These are phyloP conservation scores for Drepana arcuata DNA, from an alignment of 1,140 invertebrate genomes.

Conservation along the genomic window DNA sequence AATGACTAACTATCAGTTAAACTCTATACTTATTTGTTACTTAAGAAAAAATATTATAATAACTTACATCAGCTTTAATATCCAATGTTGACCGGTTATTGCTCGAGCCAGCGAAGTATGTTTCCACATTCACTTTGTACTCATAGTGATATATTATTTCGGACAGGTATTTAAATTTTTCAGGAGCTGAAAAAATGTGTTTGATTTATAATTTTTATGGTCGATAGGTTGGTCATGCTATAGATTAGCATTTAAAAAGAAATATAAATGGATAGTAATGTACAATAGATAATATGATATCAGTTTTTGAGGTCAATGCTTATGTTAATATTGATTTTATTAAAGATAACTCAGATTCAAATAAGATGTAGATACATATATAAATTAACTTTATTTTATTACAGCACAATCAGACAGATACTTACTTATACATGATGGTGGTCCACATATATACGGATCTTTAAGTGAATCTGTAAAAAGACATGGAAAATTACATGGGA, in stretches of 20 bases:
- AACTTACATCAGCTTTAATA: conserved; percentile 70
- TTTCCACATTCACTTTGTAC: conserved; percentile 76
- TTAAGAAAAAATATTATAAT: too few species aligned
- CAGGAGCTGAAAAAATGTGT: conserved; percentile 50
- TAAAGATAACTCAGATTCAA: not conserved
- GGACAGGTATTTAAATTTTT: conserved; percentile 76
- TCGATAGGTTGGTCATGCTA: not conserved
- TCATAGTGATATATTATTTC: conserved; percentile 75
- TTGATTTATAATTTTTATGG: not conserved
- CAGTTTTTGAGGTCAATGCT: not conserved
- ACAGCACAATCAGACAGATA: too few species aligned
- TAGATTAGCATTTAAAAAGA: not conserved
- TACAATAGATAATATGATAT: not conserved
- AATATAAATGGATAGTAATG: not conserved
- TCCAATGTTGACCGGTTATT: conserved; percentile 77
- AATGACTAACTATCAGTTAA: too few species aligned
- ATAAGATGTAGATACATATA: not conserved
- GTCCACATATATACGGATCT: conserved; percentile 77
- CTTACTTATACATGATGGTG: conserved; percentile 74
- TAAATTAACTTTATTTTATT: too few species aligned
- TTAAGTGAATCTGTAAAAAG: conserved; percentile 75
- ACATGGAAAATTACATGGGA: not conserved
- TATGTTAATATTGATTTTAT: not conserved
- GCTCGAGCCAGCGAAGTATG: conserved; percentile 78
- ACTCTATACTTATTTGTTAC: too few species aligned